Conservation (phyloP, 37 sponge, comb jelly and placozoan genomes). For the Ianthella basta region DNA sequence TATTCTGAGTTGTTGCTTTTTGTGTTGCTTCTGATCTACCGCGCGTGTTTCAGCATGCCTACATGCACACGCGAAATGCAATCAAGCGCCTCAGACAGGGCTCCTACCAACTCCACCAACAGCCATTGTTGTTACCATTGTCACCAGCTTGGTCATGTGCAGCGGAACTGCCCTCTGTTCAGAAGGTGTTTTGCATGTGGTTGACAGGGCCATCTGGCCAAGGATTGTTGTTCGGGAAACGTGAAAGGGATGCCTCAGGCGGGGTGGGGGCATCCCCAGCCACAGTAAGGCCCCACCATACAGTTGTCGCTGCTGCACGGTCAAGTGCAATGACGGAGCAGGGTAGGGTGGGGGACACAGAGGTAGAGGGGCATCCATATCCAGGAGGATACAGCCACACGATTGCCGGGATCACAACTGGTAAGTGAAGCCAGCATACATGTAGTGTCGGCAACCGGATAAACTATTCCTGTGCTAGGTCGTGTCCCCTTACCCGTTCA, state of each 20-base stretch:
- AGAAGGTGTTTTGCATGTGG: slow-evolving; percentile 17
- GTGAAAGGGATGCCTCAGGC: slow-evolving; percentile 23
- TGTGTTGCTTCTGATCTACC: no score
- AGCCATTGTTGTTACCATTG: slow-evolving; percentile 2
- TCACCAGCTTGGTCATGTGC: slow-evolving; percentile 29
- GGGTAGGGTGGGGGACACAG: neutral
- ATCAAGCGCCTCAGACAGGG: neutral
- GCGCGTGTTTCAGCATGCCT: no score
- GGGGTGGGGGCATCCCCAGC: slow-evolving; percentile 31
- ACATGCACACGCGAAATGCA: no score
- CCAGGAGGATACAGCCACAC: neutral
- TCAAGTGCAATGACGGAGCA: neutral
- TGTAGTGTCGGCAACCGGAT: slow-evolving; percentile 13
- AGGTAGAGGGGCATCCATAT: slow-evolving; percentile 20
- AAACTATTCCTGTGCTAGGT: slow-evolving; percentile 24
- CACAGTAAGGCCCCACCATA: neutral
- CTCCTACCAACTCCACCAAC: neutral
- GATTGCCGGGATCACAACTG: slow-evolving; percentile 1
- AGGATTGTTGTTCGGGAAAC: slow-evolving; percentile 32
- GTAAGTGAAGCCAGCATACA: slow-evolving; percentile 8
- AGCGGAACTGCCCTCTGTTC: slow-evolving; percentile 3
- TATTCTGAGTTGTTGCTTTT: no score
- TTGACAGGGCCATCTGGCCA: slow-evolving; percentile 19
- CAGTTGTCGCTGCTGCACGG: slow-evolving; percentile 29
- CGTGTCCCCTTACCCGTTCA: neutral